Evolutionary conservation across 1,140 invertebrate species (phyloP), one percentile per base, ranked within the genome.

Genomic region (Lysiphlebus fabarum): DNA sequence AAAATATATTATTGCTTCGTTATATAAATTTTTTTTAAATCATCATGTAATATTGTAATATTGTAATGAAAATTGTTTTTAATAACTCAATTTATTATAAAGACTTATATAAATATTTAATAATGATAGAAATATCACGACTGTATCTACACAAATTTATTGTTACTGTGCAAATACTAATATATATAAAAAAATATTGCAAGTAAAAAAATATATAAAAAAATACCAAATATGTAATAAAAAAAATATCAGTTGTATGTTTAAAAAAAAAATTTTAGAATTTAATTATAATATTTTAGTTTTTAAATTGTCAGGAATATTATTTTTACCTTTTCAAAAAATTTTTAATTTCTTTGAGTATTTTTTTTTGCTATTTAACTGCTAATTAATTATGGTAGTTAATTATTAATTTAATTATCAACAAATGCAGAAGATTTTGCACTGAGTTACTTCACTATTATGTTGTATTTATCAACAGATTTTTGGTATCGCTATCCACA

Each of bases 271-370:
- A 64, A 53, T 62, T 38, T 62, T 61, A 58, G 55, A 67, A 40
- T 66, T 56, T 59, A 56, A 65, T 65, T 65, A 58, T 72, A 70
- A 72, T 73, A 72, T 72, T 70, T 73, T 72, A 65, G 59, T 73
- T 73, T 71, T 66, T 67, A 70, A 70, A 70, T 70, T 67, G 62
- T 34, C 10, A 7, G 9, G 33, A 26, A 33, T 34, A 41, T 55
- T 40, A 41, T 36, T 38, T 17, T 49, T 48, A 41, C 26, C 6
- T 56, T 42, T 10, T 12, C 17, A 10, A 10, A 53, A 17, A 12
- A n/a, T 37, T 11, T 56, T 12, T 41, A 14, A 44, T 43, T 42
- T n/a, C n/a, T n/a, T n/a, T n/a, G n/a, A n/a, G n/a, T n/a, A n/a
- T n/a, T n/a, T 36, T 45, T 53, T 36, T 12, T 6, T 9, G 12